These are phyloP conservation scores for Oithona nana DNA, from an alignment of 2,888 invertebrate genomes.

Conservation along the genomic window DNA sequence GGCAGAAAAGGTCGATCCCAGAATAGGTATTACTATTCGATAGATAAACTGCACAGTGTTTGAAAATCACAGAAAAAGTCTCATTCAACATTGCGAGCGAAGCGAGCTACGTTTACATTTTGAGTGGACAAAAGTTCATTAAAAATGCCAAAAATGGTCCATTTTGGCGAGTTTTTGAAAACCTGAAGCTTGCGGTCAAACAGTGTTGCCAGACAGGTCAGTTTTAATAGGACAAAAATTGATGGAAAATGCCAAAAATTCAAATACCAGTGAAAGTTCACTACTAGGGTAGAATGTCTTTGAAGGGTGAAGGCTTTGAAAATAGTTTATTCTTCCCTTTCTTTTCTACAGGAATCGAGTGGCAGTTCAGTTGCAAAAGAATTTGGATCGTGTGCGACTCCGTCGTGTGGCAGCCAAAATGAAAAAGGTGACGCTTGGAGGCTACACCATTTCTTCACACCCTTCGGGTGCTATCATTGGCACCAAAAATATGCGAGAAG, in stretches of 20 bases:
- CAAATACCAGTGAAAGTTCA: not conserved
- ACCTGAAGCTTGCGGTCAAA: too few relatives aligned
- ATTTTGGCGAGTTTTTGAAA: too few relatives aligned
- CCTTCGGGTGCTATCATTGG: not conserved
- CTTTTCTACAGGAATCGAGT: conserved; percentile 59
- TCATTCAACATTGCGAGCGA: too few relatives aligned
- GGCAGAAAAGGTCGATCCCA: conserved; percentile 8
- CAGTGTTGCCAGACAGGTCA: too few relatives aligned
- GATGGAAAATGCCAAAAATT: too few relatives aligned
- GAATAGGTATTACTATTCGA: conserved; percentile 3
- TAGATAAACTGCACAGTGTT: too few relatives aligned
- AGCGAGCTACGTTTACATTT: too few relatives aligned
- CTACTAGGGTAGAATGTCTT: not conserved
- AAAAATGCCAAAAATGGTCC: too few relatives aligned
- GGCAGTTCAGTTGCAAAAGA: conserved; percentile 74
- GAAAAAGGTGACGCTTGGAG: not conserved
- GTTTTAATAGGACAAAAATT: too few relatives aligned
- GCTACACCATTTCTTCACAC: not conserved
- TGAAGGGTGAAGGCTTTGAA: not conserved
- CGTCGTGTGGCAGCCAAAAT: conserved; percentile 1
- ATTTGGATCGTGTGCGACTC: conserved; percentile 56
- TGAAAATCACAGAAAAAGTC: too few relatives aligned
- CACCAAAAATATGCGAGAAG: not conserved
- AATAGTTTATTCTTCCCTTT: too few relatives aligned
- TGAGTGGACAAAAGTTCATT: too few relatives aligned